Conservation (phyloP, 2,113 vertebrate species). For the Otocyon megalotis region DNA sequence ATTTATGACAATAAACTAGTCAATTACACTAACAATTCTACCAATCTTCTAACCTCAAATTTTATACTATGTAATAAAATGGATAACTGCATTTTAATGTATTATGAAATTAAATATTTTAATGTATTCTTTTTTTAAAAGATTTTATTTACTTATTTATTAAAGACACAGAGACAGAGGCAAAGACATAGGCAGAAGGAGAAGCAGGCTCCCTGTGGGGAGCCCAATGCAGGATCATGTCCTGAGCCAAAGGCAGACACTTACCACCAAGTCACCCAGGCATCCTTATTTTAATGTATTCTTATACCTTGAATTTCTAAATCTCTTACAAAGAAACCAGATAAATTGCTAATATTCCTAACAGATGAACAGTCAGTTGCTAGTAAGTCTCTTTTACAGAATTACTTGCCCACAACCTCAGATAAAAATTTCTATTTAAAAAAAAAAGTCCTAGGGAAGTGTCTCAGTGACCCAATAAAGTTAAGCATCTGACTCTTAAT, state of each 20-base stretch:
- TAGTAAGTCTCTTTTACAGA: background rate
- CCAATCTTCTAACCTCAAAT: constrained; percentile 26
- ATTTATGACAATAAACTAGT: constrained; percentile 4
- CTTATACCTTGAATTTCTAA: background rate
- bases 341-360: constrained; percentile 41
- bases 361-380: background rate
- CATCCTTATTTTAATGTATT: background rate
- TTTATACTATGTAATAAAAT: constrained; percentile 2
- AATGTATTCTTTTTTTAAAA: background rate
- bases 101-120: background rate
- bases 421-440: constrained; percentile 4
- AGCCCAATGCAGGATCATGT: too few species aligned
- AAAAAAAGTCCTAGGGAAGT: background rate
- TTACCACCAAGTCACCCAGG: too few species aligned
- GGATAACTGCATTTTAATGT: background rate
- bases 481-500: too few species aligned
- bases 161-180: too few species aligned
- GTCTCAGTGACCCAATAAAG: too few species aligned
- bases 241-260: too few species aligned
- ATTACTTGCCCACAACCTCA: background rate
- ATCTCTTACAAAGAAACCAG: constrained; percentile 7
- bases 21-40: constrained; percentile 18
- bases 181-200: too few species aligned
- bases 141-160: too few species aligned
- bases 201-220: too few species aligned